Evolutionary conservation across 2,888 invertebrate species (phyloP), one percentile per base, ranked within the genome.

Genomic region (Mythimna impura): DNA sequence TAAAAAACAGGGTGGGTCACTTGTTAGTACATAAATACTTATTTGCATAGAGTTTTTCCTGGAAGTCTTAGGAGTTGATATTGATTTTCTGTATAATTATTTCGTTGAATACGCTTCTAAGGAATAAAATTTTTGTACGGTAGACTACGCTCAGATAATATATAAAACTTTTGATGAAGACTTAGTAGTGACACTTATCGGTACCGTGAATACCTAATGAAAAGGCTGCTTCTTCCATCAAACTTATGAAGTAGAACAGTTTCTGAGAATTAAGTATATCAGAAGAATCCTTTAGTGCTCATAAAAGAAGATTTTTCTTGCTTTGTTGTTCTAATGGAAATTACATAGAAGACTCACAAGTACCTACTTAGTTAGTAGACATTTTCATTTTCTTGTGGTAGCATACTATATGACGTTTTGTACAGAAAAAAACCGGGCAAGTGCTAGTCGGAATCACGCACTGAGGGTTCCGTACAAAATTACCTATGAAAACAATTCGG

Each of bases 1-100:
- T 40, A 40, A 43, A 47, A 17, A 6, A 14, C 5, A 20, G 3
- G 20, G 2, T n/a, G 8, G 50, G 9, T 52, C 50, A 3, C 50
- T 20, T 20, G 2, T 80, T 57, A 67, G 10, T 52, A 40, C 20
- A 47, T 25, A 57, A 55, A 55, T 55, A 52, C n/a, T n/a, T n/a
- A n/a, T n/a, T 62, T 73, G 9, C 6, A 57, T 67, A 67, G 17
- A 34, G 10, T 47, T 80, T 40, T 55, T 68, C 7, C 14, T 17
- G 1, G 10, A 61, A 65, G 3, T 5, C 20, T 61, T 10, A 6
- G 22, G 17, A 50, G 20, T 36, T 30, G 8, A 17, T 54, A 55
- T 70, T 60, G 8, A 66, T 63, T 55, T 52, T 34, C 25, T 12
- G 14, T 50, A 30, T 12, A 22, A 63, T 66, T 36, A 6, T 25